A percentile compares a stretch with the other conserved stretches of the same genome.
phyloP scores from a whole-genome alignment of 2,888 invertebrate genomes.

The Drosophila greeni region DNA sequence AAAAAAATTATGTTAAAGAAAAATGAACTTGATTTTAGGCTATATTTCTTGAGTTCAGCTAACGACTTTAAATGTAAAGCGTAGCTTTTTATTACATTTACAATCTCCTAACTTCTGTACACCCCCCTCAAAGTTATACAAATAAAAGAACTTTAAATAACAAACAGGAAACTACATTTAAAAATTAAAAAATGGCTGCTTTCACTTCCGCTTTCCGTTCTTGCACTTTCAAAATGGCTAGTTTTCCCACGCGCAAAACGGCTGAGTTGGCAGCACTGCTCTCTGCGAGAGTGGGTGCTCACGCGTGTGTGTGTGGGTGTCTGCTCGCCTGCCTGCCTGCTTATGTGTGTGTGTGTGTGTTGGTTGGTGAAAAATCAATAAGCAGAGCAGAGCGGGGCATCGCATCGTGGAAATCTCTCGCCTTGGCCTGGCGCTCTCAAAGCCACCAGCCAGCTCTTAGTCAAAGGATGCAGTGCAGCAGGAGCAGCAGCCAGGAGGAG shows the following conservation, averaged over 20 bases:
- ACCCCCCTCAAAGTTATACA: background rate
- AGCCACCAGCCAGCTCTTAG: conserved; percentile 3
- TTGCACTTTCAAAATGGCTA: conserved; percentile 9
- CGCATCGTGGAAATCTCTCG: conserved; percentile 30
- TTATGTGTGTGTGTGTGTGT: background rate
- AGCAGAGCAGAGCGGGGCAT: conserved; percentile 36
- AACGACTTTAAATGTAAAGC: background rate
- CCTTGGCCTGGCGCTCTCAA: conserved; percentile 16
- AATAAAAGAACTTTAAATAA: background rate
- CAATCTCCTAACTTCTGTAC: background rate
- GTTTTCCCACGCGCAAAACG: conserved; percentile 10
- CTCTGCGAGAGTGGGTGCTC: conserved; percentile 7
- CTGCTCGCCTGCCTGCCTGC: background rate
- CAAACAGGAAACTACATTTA: background rate
- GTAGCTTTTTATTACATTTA: background rate
- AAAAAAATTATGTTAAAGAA: too few species aligned
- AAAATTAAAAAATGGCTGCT: conserved; percentile 8
- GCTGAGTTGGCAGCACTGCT: conserved; percentile 19
- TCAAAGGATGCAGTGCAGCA: conserved; percentile 19
- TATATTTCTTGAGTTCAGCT: background rate
- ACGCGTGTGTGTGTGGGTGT: conserved; percentile 16
- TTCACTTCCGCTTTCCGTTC: conserved; percentile 13
- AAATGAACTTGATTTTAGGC: too few species aligned
- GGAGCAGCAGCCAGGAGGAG: background rate
- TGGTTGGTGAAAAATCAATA: conserved; percentile 44